phyloP scores from a whole-genome alignment of 2,113 vertebrate species.

The Lampris incognitus region DNA sequence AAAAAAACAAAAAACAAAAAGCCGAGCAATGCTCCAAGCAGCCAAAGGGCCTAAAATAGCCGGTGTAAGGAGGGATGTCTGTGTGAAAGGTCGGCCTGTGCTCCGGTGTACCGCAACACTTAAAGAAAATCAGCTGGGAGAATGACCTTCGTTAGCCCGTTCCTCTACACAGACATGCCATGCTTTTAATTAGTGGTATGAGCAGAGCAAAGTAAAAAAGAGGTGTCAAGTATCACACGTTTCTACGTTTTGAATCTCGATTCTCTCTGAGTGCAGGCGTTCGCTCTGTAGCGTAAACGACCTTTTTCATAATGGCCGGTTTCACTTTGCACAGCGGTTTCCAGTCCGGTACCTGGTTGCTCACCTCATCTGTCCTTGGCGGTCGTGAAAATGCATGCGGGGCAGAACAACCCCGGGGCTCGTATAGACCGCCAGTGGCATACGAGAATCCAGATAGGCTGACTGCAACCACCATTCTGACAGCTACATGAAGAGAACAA shows the following conservation, averaged over 20 bases:
- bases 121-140: constrained; percentile 32
- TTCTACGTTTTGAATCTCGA: too few relatives aligned
- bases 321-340: not conserved
- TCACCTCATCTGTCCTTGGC: constrained; percentile 98
- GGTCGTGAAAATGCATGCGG: constrained; percentile 92
- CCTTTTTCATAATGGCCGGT: constrained; percentile 3
- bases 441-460: constrained; percentile 93
- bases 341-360: not conserved
- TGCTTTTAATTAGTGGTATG: not conserved
- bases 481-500: constrained; percentile 79
- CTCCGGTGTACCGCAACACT: constrained; percentile 35
- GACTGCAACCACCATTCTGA: constrained; percentile 98
- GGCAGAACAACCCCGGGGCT: constrained; percentile 92
- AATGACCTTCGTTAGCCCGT: not conserved
- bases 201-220: not conserved
- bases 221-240: too few relatives aligned
- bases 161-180: not conserved
- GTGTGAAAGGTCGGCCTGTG: constrained; percentile 79
- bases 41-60: constrained; percentile 74
- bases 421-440: constrained; percentile 93
- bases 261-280: not conserved
- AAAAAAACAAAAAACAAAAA: constrained; percentile 65
- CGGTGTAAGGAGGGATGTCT: constrained; percentile 71
- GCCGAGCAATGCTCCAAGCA: constrained; percentile 62
- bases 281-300: not conserved